phyloP scores from a whole-genome alignment of 2,797 vertebrate genomes.

The Hozukius guyotensis region DNA sequence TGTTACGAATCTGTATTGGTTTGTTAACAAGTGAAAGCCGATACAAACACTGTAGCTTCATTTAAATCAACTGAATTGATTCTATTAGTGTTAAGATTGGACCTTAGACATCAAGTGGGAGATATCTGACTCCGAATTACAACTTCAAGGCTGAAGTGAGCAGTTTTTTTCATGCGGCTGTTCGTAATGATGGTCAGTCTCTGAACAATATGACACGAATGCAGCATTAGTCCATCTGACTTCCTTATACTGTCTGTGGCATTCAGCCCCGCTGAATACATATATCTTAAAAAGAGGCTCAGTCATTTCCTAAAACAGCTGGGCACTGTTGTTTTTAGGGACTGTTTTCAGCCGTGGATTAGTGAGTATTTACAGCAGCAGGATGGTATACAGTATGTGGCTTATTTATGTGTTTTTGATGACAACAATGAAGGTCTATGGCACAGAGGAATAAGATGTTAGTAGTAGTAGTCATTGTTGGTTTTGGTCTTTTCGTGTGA shows the following conservation, averaged over 20 bases:
- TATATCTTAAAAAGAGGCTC: too few species aligned
- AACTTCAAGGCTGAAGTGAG: too few species aligned
- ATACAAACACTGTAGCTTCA: not conserved
- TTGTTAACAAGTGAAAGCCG: not conserved
- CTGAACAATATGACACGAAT: not conserved
- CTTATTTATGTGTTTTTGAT: not conserved
- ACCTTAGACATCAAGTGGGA: not conserved
- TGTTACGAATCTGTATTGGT: not conserved
- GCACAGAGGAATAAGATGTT: too few species aligned
- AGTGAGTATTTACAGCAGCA: not conserved
- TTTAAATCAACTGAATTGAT: fast-evolving
- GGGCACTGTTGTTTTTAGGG: not conserved
- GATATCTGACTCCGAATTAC: not conserved
- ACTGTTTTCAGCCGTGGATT: not conserved
- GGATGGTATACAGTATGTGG: not conserved
- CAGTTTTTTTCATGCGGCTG: not conserved
- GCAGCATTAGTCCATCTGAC: not conserved
- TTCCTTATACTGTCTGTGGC: not conserved
- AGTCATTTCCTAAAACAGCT: too few species aligned
- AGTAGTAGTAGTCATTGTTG: too few species aligned
- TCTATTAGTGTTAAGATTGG: not conserved
- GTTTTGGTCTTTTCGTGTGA: not conserved
- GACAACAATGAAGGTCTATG: not conserved
- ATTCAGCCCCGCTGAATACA: too few species aligned
- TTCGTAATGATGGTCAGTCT: not conserved